Base-by-base conservation (phyloP, 2,797 vertebrate genomes). In the Hozukius guyotensis region DNA sequence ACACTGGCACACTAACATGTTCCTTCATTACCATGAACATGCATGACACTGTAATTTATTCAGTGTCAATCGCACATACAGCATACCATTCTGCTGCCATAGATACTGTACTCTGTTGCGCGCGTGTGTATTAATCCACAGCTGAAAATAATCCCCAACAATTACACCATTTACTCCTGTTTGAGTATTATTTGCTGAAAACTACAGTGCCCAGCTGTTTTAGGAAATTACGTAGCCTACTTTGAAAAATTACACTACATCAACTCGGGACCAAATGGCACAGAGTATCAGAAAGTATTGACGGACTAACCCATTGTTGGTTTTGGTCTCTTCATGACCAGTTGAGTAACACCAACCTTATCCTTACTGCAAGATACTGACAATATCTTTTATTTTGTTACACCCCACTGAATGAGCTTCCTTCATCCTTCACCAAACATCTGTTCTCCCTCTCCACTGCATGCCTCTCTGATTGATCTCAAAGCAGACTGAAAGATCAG, bases 371-470 rank as follows among this genome's bases (percentile, higher is more conserved):
- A 34, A 36, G 8, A 24, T 56, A 24, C 55, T 22, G 64, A 62
- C 12, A 46, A 34, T 31, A 38, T 32, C 6, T 63, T 71, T 56
- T 46, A 64, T 75, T 63, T 57, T 20, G 42, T 55, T 60, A 9
- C 29, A 34, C 27, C 18, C n/a, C 5, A 16, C 55, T 49, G 60
- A 69, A 52, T 3, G 55, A 14, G 12, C 14, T 22, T 72, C 31
- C 38, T 72, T 22, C n/a, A 42, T 68, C 10, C 68, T 68, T 32
- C 9, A 6, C 71, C 53, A 74, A 65, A 55, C 65, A 72, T 75
- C 46, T 76, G 42, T 2, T 56, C 42, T 75, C 18, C 18, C 46
- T 64, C 36, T 64, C 52, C n/a, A 3, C 70, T 24, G n/a, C 9
- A 11, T n/a, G 34, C 20, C 34, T 72, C 49, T 72, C 29, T 72